A percentile compares a stretch with the other conserved stretches of the same genome.
Conservation (phyloP, 1,140 invertebrate species). For the Sesamia nonagrioides region DNA sequence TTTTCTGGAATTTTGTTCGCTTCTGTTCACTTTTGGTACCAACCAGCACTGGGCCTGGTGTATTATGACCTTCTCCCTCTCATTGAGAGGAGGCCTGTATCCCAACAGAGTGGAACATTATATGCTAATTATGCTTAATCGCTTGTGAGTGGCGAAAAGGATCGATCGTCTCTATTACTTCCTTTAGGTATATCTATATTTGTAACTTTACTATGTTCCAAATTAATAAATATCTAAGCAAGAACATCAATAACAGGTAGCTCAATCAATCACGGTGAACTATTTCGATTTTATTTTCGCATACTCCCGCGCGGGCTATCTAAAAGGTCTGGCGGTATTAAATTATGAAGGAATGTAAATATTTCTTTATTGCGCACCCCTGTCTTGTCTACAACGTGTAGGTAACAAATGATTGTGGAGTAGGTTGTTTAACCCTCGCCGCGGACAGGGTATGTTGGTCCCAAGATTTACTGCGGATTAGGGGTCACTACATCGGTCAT, state of each 20-base stretch:
- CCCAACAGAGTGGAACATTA: too few species aligned
- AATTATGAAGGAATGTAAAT: constrained; percentile 50
- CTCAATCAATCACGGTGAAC: constrained; percentile 28
- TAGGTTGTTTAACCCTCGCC: constrained; percentile 79
- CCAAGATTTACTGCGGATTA: constrained; percentile 86
- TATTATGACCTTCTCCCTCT: too few species aligned
- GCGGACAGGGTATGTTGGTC: constrained; percentile 64
- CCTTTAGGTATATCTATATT: neutral
- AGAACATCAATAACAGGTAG: constrained; percentile 25
- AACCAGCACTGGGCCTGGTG: too few species aligned
- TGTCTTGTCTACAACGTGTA: constrained; percentile 76
- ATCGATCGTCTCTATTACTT: neutral
- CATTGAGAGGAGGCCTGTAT: too few species aligned
- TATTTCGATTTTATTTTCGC: constrained; percentile 31
- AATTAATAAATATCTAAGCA: constrained; percentile 27
- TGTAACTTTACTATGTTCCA: neutral
- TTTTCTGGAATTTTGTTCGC: too few species aligned
- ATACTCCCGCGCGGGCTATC: constrained; percentile 24
- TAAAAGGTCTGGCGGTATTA: constrained; percentile 29
- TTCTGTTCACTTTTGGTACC: too few species aligned
- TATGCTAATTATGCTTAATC: too few species aligned
- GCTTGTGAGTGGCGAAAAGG: too few species aligned
- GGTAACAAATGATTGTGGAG: constrained; percentile 83
- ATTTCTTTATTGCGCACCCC: constrained; percentile 56
- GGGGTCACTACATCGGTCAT: constrained; percentile 84